phyloP scores from a whole-genome alignment of 2,113 vertebrate genomes.

The Chlamydotis undulata region DNA sequence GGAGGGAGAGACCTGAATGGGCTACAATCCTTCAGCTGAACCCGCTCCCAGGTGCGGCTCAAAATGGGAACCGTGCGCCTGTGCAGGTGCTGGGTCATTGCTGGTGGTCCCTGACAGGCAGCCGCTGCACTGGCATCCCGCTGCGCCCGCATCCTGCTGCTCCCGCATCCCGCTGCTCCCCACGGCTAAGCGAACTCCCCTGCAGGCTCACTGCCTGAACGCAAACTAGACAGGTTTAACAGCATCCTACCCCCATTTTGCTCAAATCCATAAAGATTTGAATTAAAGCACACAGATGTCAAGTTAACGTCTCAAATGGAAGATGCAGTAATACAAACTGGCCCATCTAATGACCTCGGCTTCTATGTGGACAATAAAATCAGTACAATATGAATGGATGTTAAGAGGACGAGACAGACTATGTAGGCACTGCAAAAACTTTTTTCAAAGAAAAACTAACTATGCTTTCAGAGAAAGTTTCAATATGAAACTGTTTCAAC shows the following conservation, averaged over 20 bases:
- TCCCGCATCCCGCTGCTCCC: neutral
- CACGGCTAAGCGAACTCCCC: neutral
- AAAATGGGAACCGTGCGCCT: neutral
- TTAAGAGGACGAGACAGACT: neutral
- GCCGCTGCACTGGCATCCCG: neutral
- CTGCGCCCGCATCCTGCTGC: neutral
- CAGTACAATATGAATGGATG: neutral
- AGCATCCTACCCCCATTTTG: neutral
- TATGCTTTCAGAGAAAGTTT: neutral
- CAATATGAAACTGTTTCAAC: neutral
- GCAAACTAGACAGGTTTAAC: neutral
- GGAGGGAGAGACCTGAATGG: neutral
- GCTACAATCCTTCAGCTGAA: neutral
- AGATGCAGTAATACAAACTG: neutral
- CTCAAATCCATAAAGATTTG: neutral
- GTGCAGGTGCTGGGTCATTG: neutral
- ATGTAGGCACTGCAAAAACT: neutral
- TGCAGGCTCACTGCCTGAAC: neutral
- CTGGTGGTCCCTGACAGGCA: neutral
- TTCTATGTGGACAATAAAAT: neutral
- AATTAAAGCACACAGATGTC: neutral
- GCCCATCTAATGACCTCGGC: neutral
- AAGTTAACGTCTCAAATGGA: neutral
- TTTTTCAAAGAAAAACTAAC: neutral
- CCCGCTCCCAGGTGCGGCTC: accelerated